phyloP scores from a whole-genome alignment of 2,797 vertebrate species.

The Prionace glauca region DNA sequence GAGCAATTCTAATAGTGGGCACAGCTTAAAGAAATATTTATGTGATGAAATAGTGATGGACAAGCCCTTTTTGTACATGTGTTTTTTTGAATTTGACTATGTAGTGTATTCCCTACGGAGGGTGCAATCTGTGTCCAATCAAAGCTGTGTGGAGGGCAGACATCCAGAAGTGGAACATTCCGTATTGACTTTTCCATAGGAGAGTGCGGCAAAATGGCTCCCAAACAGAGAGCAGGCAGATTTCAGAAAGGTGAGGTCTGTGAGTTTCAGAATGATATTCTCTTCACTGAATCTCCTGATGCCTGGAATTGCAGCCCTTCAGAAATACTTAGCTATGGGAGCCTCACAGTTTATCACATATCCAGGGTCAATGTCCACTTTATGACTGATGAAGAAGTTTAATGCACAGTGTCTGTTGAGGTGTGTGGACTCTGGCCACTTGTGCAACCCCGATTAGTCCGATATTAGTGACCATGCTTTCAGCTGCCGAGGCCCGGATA shows the following conservation, averaged over 20 bases:
- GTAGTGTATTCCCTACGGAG: constrained; percentile 25
- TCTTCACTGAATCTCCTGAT: background rate
- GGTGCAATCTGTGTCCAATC: constrained; percentile 1
- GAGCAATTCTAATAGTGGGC: constrained; percentile 19
- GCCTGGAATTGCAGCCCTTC: too few species aligned
- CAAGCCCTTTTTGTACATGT: constrained; percentile 29
- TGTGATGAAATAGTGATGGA: background rate
- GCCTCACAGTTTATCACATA: background rate
- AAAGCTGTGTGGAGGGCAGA: constrained; percentile 28
- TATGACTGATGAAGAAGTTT: background rate
- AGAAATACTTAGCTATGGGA: too few species aligned
- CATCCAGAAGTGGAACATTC: background rate
- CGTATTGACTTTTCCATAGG: constrained; percentile 35
- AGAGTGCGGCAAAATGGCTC: constrained; percentile 26
- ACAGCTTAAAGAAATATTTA: constrained; percentile 34
- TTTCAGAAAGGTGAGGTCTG: background rate
- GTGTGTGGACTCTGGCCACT: background rate
- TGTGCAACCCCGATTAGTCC: too few species aligned
- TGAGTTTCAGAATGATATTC: background rate
- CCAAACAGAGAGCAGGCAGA: background rate
- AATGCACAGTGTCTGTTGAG: too few species aligned
- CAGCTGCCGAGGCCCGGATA: background rate
- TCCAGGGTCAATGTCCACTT: background rate
- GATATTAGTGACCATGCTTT: background rate
- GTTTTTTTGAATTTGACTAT: constrained; percentile 30